phyloP scores from a whole-genome alignment of 2,113 vertebrate species.

The Verasper variegatus region DNA sequence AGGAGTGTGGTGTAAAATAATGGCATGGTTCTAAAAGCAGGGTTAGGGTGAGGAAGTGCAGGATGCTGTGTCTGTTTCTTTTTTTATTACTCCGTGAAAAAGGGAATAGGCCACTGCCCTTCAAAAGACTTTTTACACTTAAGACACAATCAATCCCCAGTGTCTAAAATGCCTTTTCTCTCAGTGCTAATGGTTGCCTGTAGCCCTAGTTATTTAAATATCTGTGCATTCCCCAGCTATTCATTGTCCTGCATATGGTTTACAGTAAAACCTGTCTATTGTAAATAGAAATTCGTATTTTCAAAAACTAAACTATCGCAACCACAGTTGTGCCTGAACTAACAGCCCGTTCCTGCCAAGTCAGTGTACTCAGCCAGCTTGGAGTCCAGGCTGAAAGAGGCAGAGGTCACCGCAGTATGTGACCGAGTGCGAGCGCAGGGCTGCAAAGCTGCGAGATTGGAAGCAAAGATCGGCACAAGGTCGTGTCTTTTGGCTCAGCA shows the following conservation, averaged over 20 bases:
- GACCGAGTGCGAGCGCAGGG: conserved; percentile 19
- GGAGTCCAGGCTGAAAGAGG: conserved; percentile 24
- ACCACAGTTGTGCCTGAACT: conserved; percentile 19
- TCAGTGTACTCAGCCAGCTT: conserved; percentile 38
- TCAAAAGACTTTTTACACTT: background rate
- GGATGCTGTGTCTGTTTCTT: too few species aligned
- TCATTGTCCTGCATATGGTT: background rate
- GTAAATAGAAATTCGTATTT: background rate
- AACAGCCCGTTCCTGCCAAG: conserved; percentile 33
- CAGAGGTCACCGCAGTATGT: conserved; percentile 21
- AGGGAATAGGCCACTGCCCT: conserved; percentile 7
- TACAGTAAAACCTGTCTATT: background rate
- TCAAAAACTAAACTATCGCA: background rate
- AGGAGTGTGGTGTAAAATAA: conserved; percentile 43
- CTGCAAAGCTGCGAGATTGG: conserved; percentile 18
- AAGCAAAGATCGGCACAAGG: conserved; percentile 40
- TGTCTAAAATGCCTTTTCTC: too few species aligned
- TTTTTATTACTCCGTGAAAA: background rate
- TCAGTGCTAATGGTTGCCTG: background rate
- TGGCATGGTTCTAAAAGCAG: conserved; percentile 44
- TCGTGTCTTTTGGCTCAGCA: conserved; percentile 32
- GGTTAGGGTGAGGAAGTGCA: conserved; percentile 30
- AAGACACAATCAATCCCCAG: too few species aligned
- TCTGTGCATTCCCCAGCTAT: background rate
- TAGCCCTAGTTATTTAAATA: background rate